Base-by-base conservation (phyloP, 2,113 vertebrate genomes). In the Syngnathus floridae region DNA sequence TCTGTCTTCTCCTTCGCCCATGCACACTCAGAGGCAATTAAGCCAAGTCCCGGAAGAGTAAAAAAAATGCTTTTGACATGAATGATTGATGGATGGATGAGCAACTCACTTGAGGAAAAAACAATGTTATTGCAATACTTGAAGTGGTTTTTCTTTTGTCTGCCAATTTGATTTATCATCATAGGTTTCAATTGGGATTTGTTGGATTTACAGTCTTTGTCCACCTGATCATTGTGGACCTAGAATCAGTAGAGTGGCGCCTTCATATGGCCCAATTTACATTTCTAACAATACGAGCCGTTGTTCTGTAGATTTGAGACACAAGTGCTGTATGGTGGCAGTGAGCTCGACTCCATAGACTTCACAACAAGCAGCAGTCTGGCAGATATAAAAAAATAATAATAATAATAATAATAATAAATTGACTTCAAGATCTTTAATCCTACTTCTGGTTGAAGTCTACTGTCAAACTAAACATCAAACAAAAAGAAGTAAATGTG, bases 81-180 rank as follows among this genome's bases (percentile, higher is more conserved):
- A 67, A 79, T 87, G 88, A 89, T 86, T 74, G 78, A 89, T 86
- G 85, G 88, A 88, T 82, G 76, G 77, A 88, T 86, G 83, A 72
- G 72, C 62, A 54, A 54, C 72, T 77, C 66, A 75, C 68, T 61
- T 72, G 64, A 70, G 80, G 75, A 84, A 80, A n/a, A 78, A 77
- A 76, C 76, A 78, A 73, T 82, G 67, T 74, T 73, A 85, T 74
- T 82, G 78, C 74, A 80, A 82, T 80, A 77, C 71, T 82, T 73
- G 65, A 72, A 84, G 65, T 77, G 72, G 57, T 74, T 17, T 70
- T 69, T 70, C 45, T 77, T 72, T 74, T 66, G 65, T 70, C 71
- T 62, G 71, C 66, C 62, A 52, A 62, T 21, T 16, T 43, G 8
- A 57, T 52, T n/a, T 35, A 21, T 36, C 49, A 22, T 16, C 63